Evolutionary conservation across 2,888 invertebrate species (phyloP).

Genomic region (Cybosia mesomella): DNA sequence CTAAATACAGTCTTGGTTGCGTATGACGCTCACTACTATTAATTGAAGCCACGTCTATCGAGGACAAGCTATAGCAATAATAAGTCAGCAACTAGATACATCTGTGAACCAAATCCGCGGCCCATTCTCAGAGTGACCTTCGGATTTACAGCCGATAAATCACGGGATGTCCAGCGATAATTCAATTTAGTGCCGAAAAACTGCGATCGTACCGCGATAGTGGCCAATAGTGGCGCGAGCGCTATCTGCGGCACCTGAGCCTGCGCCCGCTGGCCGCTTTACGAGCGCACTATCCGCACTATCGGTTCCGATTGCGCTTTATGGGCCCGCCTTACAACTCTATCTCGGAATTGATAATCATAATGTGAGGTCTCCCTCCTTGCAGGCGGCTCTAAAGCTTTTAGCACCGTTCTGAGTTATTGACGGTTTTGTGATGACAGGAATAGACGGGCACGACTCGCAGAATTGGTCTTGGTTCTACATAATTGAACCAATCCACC

Average conservation of each 20-base stretch:
- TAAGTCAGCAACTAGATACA: background rate
- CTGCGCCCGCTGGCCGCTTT: slow-evolving; percentile 8
- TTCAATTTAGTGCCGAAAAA: slow-evolving; percentile 35
- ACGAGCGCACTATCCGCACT: slow-evolving; percentile 26
- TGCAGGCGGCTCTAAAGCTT: background rate
- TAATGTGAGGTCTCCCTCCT: slow-evolving; percentile 9
- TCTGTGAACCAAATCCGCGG: background rate
- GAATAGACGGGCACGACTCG: background rate
- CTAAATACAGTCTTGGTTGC: no score
- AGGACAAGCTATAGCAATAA: background rate
- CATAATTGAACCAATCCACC: no score
- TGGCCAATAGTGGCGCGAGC: slow-evolving; percentile 7
- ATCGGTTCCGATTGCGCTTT: slow-evolving; percentile 28
- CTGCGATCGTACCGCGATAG: slow-evolving; percentile 20
- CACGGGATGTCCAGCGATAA: slow-evolving; percentile 21
- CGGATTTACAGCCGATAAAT: slow-evolving; percentile 25
- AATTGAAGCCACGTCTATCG: background rate
- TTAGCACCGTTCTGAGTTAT: background rate
- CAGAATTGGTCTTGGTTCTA: background rate
- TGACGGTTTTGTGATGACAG: background rate
- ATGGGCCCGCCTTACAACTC: slow-evolving; percentile 23
- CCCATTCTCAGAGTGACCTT: slow-evolving; percentile 1
- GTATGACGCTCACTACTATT: background rate
- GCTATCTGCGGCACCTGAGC: background rate
- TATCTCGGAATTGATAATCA: slow-evolving; percentile 23